Evolutionary conservation across 1,140 invertebrate species (phyloP).

Genomic region (Lepidurus arcticus): DNA sequence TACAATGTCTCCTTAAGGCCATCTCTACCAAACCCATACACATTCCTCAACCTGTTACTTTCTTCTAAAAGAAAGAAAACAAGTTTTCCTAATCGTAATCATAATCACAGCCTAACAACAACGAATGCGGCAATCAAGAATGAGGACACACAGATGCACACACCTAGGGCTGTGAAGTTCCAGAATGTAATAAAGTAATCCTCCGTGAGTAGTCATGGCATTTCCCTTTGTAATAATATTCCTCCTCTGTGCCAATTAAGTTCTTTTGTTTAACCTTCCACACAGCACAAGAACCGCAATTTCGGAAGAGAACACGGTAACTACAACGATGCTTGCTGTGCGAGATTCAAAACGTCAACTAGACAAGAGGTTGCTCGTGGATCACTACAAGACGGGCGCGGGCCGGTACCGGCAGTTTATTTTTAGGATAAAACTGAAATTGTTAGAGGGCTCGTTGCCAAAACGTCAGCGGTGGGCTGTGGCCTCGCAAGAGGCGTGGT

Average conservation of each 20-base stretch:
- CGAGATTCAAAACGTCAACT: constrained; percentile 4
- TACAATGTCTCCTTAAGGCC: background rate
- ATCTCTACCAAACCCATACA: background rate
- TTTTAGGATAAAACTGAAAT: constrained; percentile 11
- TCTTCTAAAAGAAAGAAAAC: background rate
- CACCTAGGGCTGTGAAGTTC: background rate
- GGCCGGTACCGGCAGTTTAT: background rate
- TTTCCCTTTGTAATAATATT: background rate
- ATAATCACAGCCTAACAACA: background rate
- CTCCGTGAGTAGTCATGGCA: constrained; percentile 13
- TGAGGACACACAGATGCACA: background rate
- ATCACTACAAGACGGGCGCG: background rate
- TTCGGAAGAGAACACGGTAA: background rate
- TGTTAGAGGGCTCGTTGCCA: constrained; percentile 12
- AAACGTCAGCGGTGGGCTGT: constrained; percentile 13
- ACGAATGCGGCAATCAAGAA: no score
- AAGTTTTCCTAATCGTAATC: background rate
- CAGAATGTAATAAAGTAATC: background rate
- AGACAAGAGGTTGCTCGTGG: background rate
- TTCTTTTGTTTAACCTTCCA: no score
- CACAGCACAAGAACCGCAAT: background rate
- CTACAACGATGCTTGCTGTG: background rate
- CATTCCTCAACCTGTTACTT: background rate
- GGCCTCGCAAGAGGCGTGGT: background rate
- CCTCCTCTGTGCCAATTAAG: background rate